Percentiles rank a stretch among this genome's conserved stretches.
Conservation (phyloP, 2,797 vertebrate species). For the Sebastes elongatus region DNA sequence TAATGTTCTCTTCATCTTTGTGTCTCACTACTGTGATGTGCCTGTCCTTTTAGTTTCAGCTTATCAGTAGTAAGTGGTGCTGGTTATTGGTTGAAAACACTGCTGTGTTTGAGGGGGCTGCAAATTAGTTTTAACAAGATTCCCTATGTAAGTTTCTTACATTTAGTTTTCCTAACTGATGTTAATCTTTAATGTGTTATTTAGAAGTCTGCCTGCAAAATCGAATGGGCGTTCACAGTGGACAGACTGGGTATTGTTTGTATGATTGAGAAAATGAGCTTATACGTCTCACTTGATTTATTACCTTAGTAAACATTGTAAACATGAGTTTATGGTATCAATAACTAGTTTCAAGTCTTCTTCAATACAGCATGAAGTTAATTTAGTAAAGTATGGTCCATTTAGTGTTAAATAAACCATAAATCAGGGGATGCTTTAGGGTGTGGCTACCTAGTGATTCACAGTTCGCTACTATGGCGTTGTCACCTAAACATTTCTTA, state of each 20-base stretch:
- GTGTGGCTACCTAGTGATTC: too few relatives aligned
- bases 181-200: background rate
- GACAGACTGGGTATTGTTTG: background rate
- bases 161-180: background rate
- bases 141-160: background rate
- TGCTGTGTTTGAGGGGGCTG: background rate
- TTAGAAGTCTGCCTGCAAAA: background rate
- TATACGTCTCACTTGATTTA: too few relatives aligned
- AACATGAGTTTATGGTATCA: too few relatives aligned
- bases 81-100: background rate
- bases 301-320: too few relatives aligned
- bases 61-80: background rate
- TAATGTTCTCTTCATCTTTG: background rate
- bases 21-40: background rate
- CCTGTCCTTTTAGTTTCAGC: background rate
- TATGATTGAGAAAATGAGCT: too few relatives aligned
- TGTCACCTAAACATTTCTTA: too few relatives aligned
- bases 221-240: background rate
- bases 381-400: too few relatives aligned
- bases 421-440: too few relatives aligned
- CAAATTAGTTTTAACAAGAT: background rate
- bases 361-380: fast-evolving
- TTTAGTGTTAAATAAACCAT: too few relatives aligned
- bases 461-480: too few relatives aligned
- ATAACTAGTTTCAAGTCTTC: too few relatives aligned